These are phyloP conservation scores for Tricholaema leucomelas DNA, from an alignment of 2,113 vertebrate genomes.

Conservation along the genomic window DNA sequence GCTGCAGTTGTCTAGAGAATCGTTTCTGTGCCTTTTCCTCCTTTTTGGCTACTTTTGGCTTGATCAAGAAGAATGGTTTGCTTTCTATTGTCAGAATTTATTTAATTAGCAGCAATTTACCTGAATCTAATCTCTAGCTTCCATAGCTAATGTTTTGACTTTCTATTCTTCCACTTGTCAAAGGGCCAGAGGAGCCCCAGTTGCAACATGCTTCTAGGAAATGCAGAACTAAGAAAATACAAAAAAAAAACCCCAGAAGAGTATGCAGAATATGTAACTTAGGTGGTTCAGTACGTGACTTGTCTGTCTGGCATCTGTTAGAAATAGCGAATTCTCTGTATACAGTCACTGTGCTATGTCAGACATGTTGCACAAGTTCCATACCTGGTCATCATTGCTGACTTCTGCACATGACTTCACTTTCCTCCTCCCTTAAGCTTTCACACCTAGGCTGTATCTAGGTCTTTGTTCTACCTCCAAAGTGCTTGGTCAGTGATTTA, in stretches of 20 bases:
- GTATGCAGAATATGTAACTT: not conserved
- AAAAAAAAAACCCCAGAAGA: not conserved
- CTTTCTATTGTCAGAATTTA: not conserved
- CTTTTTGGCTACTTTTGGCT: not conserved
- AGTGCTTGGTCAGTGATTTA: not conserved
- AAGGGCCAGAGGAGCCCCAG: not conserved
- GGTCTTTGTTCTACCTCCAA: not conserved
- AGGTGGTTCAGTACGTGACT: not conserved
- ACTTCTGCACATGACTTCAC: not conserved
- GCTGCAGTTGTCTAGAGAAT: not conserved
- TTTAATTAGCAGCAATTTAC: not conserved
- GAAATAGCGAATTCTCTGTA: not conserved
- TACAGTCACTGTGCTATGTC: rapidly evolving
- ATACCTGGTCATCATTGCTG: not conserved
- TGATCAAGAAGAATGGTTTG: not conserved
- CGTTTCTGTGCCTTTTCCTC: not conserved
- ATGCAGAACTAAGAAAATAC: not conserved
- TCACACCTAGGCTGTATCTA: not conserved
- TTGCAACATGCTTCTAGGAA: not conserved
- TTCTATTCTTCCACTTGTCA: not conserved
- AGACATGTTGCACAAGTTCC: not conserved
- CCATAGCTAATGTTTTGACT: not conserved
- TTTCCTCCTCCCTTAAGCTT: not conserved
- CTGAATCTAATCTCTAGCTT: not conserved
- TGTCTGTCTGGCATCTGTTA: not conserved